Evolutionary conservation across 2,888 invertebrate species (phyloP), one percentile per base, ranked within the genome.

Genomic region (Embidobia sp.): DNA sequence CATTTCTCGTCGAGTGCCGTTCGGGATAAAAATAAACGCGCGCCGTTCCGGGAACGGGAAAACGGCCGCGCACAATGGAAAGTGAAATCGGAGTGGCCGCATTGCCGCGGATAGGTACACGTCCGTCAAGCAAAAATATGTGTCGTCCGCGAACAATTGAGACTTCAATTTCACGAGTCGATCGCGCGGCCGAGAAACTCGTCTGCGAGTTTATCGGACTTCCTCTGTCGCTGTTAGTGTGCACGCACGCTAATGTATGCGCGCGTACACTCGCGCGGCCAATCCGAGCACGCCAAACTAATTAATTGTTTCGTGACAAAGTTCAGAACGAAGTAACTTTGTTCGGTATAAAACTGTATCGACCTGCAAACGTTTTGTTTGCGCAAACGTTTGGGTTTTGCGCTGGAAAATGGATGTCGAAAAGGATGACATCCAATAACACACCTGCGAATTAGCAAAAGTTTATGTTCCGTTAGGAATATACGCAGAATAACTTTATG

Each of bases 281-380:
- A 8, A 55, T n/a, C n/a, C n/a, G n/a, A 26, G 13, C 35, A 44
- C 13, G 18, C 19, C 22, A 61, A 70, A 53, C 61, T 70, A 70
- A 61, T 61, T 61, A 70, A 61, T 61, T 61, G 61, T 61, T 53
- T 29, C 33, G 51, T 61, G 53, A 61, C 44, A 46, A 61, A 70
- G 61, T 53, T 61, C 53, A 59, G n/a, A n/a, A n/a, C n/a, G n/a
- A n/a, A n/a, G n/a, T n/a, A n/a, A n/a, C n/a, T n/a, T n/a, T n/a
- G n/a, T n/a, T n/a, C n/a, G n/a, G n/a, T 6, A 22, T 22, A 3
- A 22, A 22, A 22, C 22, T 22, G 3, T 29, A 67, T 55, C 46
- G 66, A 55, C 10, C 31, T 1, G 16, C 11, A 22, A 22, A 33
- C n/a, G 15, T 57, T 11, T 33, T 33, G 13, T 11, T 11, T 33